Conservation (phyloP, 30 jellyfish, hydroid and myxozoan species). For the Rhopilema esculentum region DNA sequence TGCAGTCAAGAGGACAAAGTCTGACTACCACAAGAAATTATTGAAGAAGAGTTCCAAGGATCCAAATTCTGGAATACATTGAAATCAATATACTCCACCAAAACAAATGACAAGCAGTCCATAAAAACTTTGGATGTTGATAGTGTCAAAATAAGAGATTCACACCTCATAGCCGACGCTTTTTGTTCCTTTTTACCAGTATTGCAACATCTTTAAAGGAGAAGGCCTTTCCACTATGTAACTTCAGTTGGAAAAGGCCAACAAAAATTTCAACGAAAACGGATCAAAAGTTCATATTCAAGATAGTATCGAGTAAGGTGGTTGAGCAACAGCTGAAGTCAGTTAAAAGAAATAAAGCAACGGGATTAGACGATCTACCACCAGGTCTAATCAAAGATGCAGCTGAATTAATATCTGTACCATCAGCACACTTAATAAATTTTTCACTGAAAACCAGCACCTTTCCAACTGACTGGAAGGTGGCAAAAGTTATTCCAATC, state of each 20-base stretch:
- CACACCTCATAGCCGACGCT: slow-evolving; percentile 32
- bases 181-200: slow-evolving; percentile 25
- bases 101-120: background rate
- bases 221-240: slow-evolving; percentile 39
- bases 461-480: slow-evolving; percentile 57
- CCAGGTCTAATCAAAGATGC: slow-evolving; percentile 67
- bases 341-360: slow-evolving; percentile 39
- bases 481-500: slow-evolving; percentile 52
- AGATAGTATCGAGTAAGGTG: slow-evolving; percentile 23
- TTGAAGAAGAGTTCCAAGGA: background rate
- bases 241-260: slow-evolving; percentile 26
- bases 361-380: slow-evolving; percentile 62
- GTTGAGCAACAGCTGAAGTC: slow-evolving; percentile 35
- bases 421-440: slow-evolving; percentile 57
- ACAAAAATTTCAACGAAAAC: slow-evolving; percentile 8
- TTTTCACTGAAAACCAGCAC: slow-evolving; percentile 63
- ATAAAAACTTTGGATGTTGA: slow-evolving; percentile 34
- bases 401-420: slow-evolving; percentile 40
- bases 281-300: slow-evolving; percentile 13
- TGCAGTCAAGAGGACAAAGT: background rate
- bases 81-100: background rate
- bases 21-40: slow-evolving; percentile 10
- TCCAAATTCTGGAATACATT: slow-evolving; percentile 40
- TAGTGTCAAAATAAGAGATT: slow-evolving; percentile 40
- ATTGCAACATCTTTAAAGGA: slow-evolving; percentile 33